Evolutionary conservation across 1,140 invertebrate genomes (phyloP).

Genomic region (Patella vulgata): DNA sequence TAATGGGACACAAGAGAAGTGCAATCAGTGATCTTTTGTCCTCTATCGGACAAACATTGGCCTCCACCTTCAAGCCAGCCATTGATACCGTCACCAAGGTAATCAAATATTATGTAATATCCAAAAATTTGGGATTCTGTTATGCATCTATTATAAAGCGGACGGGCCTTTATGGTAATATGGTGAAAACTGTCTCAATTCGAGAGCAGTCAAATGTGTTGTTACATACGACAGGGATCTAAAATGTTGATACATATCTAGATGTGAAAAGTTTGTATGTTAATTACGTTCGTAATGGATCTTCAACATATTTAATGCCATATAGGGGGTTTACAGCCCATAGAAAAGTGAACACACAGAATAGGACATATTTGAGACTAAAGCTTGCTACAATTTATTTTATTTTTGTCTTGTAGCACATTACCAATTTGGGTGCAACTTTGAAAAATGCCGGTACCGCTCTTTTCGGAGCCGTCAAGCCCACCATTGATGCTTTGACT

Average conservation of each 20-base stretch:
- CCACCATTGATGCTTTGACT: neutral
- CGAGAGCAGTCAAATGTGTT: no score
- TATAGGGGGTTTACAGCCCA: neutral
- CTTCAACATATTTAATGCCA: neutral
- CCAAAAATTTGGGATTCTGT: no score
- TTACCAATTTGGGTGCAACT: neutral
- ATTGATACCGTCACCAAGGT: slow-evolving; percentile 7
- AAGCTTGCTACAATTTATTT: neutral
- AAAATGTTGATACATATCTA: slow-evolving; percentile 1
- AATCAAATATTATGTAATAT: neutral
- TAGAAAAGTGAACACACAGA: neutral
- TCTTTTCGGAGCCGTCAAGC: slow-evolving; percentile 4
- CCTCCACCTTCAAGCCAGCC: slow-evolving; percentile 4
- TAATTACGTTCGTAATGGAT: neutral
- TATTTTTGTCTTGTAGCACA: slow-evolving; percentile 1
- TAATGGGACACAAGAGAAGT: slow-evolving; percentile 14
- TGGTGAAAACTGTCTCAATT: no score
- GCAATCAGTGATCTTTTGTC: slow-evolving; percentile 1
- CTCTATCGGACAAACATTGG: slow-evolving; percentile 1
- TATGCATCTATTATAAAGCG: no score
- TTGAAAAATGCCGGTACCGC: neutral
- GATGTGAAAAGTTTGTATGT: neutral
- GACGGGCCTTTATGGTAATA: no score
- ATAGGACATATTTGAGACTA: neutral
- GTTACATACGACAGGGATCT: neutral